These are phyloP conservation scores for Tragelaphus strepsiceros DNA, from an alignment of 2,113 vertebrate genomes.

Conservation along the genomic window DNA sequence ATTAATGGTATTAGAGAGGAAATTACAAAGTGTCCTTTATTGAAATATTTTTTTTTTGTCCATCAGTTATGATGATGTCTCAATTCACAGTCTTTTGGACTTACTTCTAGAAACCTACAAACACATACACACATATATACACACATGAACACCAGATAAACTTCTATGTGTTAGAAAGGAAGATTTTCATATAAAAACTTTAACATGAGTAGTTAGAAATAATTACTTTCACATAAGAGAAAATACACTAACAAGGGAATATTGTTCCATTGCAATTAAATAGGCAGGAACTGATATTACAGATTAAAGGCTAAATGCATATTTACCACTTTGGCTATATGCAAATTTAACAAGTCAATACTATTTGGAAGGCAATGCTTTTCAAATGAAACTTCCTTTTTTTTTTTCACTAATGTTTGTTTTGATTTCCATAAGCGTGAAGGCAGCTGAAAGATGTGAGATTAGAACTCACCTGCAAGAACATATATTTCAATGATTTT, in stretches of 20 bases:
- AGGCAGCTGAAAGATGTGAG: not conserved
- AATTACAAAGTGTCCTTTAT: not conserved
- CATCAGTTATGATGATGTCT: not conserved
- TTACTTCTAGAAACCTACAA: not conserved
- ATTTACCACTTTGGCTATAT: not conserved
- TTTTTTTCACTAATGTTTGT: not conserved
- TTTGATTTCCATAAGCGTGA: constrained; percentile 12
- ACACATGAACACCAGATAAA: not conserved
- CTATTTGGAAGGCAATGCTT: not conserved
- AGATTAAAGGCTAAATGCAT: not conserved
- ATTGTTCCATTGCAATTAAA: not conserved
- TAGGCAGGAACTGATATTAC: not conserved
- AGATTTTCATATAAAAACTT: not conserved
- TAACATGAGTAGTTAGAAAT: not conserved
- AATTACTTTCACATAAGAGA: not conserved
- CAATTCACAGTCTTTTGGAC: not conserved
- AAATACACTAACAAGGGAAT: not conserved
- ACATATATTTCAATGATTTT: constrained; percentile 38
- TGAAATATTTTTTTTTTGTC: not conserved
- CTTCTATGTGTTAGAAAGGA: not conserved
- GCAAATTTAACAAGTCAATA: not conserved
- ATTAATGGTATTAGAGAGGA: not conserved
- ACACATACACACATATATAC: not conserved
- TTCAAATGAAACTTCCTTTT: not conserved
- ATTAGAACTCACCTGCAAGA: constrained; percentile 24